A percentile compares a stretch with the other conserved stretches of the same genome.
Evolutionary conservation across 2,797 vertebrate genomes (phyloP).

Genomic region (Mastacembelus armatus): DNA sequence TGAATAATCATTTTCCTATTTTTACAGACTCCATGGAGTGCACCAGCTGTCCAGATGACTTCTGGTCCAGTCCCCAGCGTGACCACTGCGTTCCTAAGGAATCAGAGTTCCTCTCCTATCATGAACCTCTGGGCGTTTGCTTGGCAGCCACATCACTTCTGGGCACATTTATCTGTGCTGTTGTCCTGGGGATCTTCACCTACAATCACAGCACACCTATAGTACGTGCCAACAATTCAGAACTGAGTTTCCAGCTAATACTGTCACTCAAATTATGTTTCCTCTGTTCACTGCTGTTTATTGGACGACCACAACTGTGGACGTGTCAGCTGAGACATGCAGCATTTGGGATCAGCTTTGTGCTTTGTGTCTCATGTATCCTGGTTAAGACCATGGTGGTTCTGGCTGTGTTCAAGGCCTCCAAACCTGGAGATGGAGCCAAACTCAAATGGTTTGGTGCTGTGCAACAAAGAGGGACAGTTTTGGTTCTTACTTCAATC

Average conservation of each 20-base stretch:
- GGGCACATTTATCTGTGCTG: slow-evolving; percentile 58
- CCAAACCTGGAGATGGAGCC: slow-evolving; percentile 59
- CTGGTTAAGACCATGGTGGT: slow-evolving; percentile 73
- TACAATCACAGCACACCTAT: slow-evolving; percentile 66
- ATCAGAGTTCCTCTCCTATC: slow-evolving; percentile 77
- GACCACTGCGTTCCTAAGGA: slow-evolving; percentile 73
- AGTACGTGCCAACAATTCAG: slow-evolving; percentile 78
- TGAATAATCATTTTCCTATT: background rate
- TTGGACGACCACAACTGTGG: slow-evolving; percentile 60
- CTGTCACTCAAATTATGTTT: slow-evolving; percentile 65
- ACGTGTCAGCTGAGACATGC: slow-evolving; percentile 59
- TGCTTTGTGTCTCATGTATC: slow-evolving; percentile 66
- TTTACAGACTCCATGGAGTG: slow-evolving; percentile 75
- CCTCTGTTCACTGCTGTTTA: slow-evolving; percentile 73
- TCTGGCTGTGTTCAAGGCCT: slow-evolving; percentile 69
- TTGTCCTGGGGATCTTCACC: slow-evolving; percentile 68
- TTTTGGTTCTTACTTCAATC: slow-evolving; percentile 62
- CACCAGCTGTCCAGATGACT: slow-evolving; percentile 66
- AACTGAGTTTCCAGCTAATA: slow-evolving; percentile 68
- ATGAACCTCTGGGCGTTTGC: slow-evolving; percentile 66
- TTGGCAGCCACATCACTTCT: slow-evolving; percentile 66
- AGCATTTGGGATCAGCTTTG: slow-evolving; percentile 69
- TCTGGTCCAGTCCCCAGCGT: slow-evolving; percentile 56
- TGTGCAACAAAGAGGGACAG: slow-evolving; percentile 73
- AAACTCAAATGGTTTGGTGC: slow-evolving; percentile 76